Base-by-base conservation (phyloP, 2,797 vertebrate genomes). In the Sitta carolinensis region DNA sequence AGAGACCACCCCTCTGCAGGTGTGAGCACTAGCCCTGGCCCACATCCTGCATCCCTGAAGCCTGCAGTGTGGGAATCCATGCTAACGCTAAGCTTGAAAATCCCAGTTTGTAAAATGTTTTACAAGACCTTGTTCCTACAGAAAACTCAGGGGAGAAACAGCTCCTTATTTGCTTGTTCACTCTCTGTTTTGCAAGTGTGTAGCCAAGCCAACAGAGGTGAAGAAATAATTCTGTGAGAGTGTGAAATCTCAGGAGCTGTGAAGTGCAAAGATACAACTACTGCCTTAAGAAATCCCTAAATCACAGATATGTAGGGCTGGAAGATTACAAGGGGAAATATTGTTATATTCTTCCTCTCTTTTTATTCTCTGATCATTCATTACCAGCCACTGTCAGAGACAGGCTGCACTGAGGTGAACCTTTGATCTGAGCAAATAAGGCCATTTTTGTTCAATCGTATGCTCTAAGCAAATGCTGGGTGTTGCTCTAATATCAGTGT, bases 181-280 rank as follows among this genome's bases (percentile, higher is more conserved):
- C 18, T 64, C 58, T 85, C 48, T 87, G 17, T 93, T 92, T 91
- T 89, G 63, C 48, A 66, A 86, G 32, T 1, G 0, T 69, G 36
- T 67, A 84, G 52, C 26, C 66, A 92, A 90, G 43, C 30, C 66
- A 84, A 69, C 23, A 22, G 29, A 34, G 21, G 16, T 55, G 45
- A 84, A 91, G 63, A 69, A 94, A 77, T 20, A 69, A 69, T 74
- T 77, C 58, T 5, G 8, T 50, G 45, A 93, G 82, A 78, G n/a
- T 62, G n/a, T 59, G 76, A 93, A 94, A 86, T 26, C n/a, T 51
- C 54, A 36, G 77, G 88, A 90, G 29, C 47, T 84, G 25, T 86
- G 88, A 76, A 88, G 22, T 64, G 34, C 30, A 38, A 66, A 73
- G 75, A 62, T 73, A 23, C 11, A 61, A 57, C 54, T 68, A 9